Base-by-base conservation (phyloP, 2,113 vertebrate genomes). In the Lepus americanus region DNA sequence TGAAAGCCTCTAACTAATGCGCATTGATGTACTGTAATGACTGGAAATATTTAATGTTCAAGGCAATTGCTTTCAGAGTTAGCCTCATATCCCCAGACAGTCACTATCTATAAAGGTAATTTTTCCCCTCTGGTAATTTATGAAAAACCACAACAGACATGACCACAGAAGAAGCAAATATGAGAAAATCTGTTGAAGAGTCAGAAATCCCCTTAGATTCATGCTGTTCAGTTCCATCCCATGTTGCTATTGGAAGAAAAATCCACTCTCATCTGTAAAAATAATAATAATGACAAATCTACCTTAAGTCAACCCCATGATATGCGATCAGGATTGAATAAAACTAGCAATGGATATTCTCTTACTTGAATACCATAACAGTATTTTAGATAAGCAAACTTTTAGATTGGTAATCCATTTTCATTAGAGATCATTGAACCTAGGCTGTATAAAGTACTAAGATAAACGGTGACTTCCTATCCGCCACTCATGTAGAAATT, bases 1-100 rank as follows among this genome's bases (percentile, higher is more conserved):
- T 81, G 11, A 89, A 90, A 83, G 87, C 9, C 10, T 86, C 33
- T 59, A 82, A 51, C 27, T 83, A 86, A 67, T 70, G 23, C 49
- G 67, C 61, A 95, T 92, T 81, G 66, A 92, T 97, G 74, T 61
- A 53, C 22, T 85, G 12, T 89, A 95, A 87, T 96, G 78, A 93
- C 84, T 95, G 29, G 55, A 93, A 83, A 96, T 94, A 77, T 95
- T 89, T 89, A 95, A 91, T 94, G 80, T 90, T 86, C 77, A 86
- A 4, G 44, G 73, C 33, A 92, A 69, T 90, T 94, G 90, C 77
- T 88, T 80, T 94, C 39, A 63, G 55, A 87, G 64, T 95, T 82
- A 89, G 55, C 20, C 73, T 92, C 31, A 39, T 94, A 44, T 92
- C 63, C 69, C 89, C 14, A 93, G 69, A 87, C 25, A 88, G 19